phyloP scores from a whole-genome alignment of 2,797 vertebrate species.

The Acrocephalus scirpaceus region DNA sequence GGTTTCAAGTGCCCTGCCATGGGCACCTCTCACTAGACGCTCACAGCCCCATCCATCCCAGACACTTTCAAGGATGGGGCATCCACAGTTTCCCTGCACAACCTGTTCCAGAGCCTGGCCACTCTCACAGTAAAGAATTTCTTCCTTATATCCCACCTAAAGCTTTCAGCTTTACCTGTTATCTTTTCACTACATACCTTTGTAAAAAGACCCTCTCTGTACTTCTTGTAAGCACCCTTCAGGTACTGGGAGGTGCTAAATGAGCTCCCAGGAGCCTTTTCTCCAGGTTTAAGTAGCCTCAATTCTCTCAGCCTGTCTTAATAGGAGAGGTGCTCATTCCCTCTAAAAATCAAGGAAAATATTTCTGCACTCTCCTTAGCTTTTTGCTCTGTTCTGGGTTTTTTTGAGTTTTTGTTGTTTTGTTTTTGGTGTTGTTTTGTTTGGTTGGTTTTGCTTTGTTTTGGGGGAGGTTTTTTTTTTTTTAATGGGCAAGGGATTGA shows the following conservation, averaged over 20 bases:
- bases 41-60: neutral
- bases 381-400: too few species aligned
- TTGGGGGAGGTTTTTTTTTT: neutral
- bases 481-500: neutral
- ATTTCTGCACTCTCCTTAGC: neutral
- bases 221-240: neutral
- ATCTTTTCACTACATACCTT: too few species aligned
- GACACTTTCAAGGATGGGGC: too few species aligned
- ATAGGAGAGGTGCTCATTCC: neutral
- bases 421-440: neutral
- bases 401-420: neutral
- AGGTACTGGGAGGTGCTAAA: neutral
- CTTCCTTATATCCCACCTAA: neutral
- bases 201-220: neutral
- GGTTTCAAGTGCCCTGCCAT: fast-evolving
- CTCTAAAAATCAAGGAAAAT: neutral
- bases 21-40: too few species aligned
- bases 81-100: neutral
- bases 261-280: neutral
- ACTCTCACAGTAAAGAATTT: neutral
- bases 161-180: neutral
- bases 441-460: neutral
- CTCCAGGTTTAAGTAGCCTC: neutral
- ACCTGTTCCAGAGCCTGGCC: neutral
- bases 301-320: neutral